Evolutionary conservation across 2,888 invertebrate species (phyloP), one percentile per base, ranked within the genome.

Genomic region (Leucophora obtusa): DNA sequence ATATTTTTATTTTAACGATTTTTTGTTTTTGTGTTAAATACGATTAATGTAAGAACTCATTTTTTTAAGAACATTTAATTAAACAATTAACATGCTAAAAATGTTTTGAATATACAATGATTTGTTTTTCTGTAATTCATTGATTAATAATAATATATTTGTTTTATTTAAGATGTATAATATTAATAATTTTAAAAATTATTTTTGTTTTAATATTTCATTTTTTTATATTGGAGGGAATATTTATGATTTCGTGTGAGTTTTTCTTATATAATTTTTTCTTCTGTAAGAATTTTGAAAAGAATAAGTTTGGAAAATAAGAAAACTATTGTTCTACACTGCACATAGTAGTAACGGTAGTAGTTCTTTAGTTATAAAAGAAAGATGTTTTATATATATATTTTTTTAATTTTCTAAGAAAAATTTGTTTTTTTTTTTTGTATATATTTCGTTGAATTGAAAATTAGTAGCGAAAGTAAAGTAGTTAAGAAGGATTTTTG

Each of bases 181-280:
- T 62, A 60, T 74, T 72, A 70, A 86, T 88, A 89, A 88, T 86
- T 87, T 88, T 89, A 86, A 86, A 88, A 88, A 88, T 88, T 86
- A 87, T 86, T 60, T 28, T 59, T 62, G 56, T 58, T 33, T 66
- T 43, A 18, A 35, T 17, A 51, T 69, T 38, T 60, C 8, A 14
- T 18, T 62, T 62, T 62, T 59, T 72, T 65, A 73, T 77, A 74
- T 77, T 88, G 87, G 89, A 88, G 87, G 89, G 89, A 88, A 88
- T 88, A 87, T 87, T 87, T 86, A 87, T 88, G 87, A 87, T 84
- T 84, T 83, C 86, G 81, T 81, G 81, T 81, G 73, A 81, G 81
- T 72, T 76, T 72, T 58, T 56, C 43, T n/a, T 35, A 50, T 18
- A 33, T 54, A 62, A 43, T 68, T 28, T 43, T 47, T 47, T 43